Percentiles rank a stretch among this genome's conserved stretches.
Evolutionary conservation across 1,140 invertebrate species (phyloP).

Genomic region (Cherax quadricarinatus): DNA sequence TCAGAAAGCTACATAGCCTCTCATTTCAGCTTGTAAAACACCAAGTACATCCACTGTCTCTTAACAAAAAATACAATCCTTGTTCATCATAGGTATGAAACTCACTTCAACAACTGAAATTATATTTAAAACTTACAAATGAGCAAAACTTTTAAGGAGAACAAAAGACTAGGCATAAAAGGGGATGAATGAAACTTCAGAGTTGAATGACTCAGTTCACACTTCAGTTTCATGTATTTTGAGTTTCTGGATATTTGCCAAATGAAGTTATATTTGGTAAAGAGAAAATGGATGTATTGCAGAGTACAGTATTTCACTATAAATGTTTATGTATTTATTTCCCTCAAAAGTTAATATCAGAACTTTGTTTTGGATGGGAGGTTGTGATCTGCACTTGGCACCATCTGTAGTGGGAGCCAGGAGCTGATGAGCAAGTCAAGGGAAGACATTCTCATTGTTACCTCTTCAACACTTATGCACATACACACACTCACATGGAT

Average conservation of each 20-base stretch:
- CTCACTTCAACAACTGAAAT: too few species aligned
- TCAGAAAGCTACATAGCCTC: not conserved
- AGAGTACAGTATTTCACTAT: too few species aligned
- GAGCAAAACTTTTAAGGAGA: not conserved
- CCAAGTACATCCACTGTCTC: not conserved
- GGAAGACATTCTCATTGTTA: not conserved
- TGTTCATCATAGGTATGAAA: not conserved
- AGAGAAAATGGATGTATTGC: too few species aligned
- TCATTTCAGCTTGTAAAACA: not conserved
- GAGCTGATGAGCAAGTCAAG: slow-evolving; percentile 27
- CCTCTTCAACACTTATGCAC: not conserved
- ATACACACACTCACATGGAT: too few species aligned
- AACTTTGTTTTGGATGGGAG: not conserved
- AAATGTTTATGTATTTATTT: not conserved
- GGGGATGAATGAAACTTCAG: too few species aligned
- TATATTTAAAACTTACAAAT: too few species aligned
- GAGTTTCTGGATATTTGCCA: too few species aligned
- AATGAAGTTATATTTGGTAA: too few species aligned
- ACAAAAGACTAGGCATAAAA: not conserved
- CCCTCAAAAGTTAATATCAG: not conserved
- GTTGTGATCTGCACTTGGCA: not conserved
- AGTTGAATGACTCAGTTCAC: not conserved
- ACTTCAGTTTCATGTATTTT: not conserved
- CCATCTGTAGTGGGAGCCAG: not conserved
- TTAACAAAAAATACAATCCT: not conserved